Conservation (phyloP, 2,797 vertebrate species). For the Craterocephalus amniculus region DNA sequence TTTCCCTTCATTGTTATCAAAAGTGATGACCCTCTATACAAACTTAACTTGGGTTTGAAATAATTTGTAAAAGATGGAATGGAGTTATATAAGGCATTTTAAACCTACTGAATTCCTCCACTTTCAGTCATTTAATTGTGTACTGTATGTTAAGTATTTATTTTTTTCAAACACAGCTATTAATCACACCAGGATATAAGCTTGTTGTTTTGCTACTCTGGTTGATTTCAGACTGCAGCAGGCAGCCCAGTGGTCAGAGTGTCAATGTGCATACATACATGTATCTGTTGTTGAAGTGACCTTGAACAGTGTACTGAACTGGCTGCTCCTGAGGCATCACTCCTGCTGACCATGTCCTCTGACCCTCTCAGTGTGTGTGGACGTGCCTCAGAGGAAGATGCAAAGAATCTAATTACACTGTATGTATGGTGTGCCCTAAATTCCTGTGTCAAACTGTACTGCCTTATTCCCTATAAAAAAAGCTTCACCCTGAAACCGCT, state of each 20-base stretch:
- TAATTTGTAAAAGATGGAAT: slow-evolving; percentile 64
- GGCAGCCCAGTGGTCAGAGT: slow-evolving; percentile 51
- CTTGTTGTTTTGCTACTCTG: slow-evolving; percentile 43
- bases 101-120: slow-evolving; percentile 7
- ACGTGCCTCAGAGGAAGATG: slow-evolving; percentile 56
- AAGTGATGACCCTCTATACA: slow-evolving; percentile 5
- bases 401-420: slow-evolving; percentile 72
- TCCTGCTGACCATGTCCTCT: slow-evolving; percentile 68
- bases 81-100: slow-evolving; percentile 41
- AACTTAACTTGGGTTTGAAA: slow-evolving; percentile 37
- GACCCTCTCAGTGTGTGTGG: slow-evolving; percentile 56
- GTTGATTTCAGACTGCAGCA: slow-evolving; percentile 20
- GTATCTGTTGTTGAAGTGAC: slow-evolving; percentile 61
- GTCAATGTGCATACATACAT: slow-evolving; percentile 60
- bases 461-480: slow-evolving; percentile 45
- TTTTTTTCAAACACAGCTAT: slow-evolving; percentile 18
- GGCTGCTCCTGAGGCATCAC: slow-evolving; percentile 59
- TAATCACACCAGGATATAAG: slow-evolving; percentile 45
- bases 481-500: slow-evolving; percentile 21
- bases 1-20: background rate
- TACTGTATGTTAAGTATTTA: background rate
- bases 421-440: slow-evolving; percentile 51
- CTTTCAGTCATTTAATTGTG: slow-evolving; percentile 5
- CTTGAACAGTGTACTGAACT: slow-evolving; percentile 70
- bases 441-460: slow-evolving; percentile 55